These are phyloP conservation scores for Masnerella sp. DNA, from an alignment of 2,888 invertebrate species.

Conservation along the genomic window DNA sequence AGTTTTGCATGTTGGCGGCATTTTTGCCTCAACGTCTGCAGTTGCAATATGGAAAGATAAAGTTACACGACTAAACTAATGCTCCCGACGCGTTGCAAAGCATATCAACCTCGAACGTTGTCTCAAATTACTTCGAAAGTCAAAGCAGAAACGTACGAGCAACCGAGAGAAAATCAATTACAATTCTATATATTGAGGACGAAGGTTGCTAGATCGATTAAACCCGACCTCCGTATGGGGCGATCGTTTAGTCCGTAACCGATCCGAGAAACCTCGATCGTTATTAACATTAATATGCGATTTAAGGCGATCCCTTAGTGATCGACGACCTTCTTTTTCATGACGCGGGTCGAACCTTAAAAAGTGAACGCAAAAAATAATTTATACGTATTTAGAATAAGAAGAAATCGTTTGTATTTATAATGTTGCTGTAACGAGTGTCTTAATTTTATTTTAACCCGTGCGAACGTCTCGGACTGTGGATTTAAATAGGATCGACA, in stretches of 20 bases:
- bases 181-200: slow-evolving; percentile 56
- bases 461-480: too few species aligned
- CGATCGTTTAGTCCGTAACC: slow-evolving; percentile 33
- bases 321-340: not conserved
- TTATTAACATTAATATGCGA: slow-evolving; percentile 47
- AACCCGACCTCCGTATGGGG: slow-evolving; percentile 48
- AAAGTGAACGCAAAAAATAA: too few species aligned
- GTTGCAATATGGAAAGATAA: slow-evolving; percentile 23
- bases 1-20: too few species aligned
- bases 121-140: slow-evolving; percentile 58
- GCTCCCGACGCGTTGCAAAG: slow-evolving; percentile 15
- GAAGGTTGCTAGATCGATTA: slow-evolving; percentile 57
- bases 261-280: slow-evolving; percentile 21
- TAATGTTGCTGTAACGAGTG: too few species aligned
- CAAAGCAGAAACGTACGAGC: slow-evolving; percentile 42
- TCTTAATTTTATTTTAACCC: too few species aligned
- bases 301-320: slow-evolving; percentile 24
- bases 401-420: too few species aligned
- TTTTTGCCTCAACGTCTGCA: too few species aligned
- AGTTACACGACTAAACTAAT: slow-evolving; percentile 20
- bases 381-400: too few species aligned
- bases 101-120: slow-evolving; percentile 52
- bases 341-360: too few species aligned
- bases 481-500: too few species aligned
- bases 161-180: slow-evolving; percentile 52